phyloP scores from a whole-genome alignment of 2,888 invertebrate species.

The Andrena hattorfiana region DNA sequence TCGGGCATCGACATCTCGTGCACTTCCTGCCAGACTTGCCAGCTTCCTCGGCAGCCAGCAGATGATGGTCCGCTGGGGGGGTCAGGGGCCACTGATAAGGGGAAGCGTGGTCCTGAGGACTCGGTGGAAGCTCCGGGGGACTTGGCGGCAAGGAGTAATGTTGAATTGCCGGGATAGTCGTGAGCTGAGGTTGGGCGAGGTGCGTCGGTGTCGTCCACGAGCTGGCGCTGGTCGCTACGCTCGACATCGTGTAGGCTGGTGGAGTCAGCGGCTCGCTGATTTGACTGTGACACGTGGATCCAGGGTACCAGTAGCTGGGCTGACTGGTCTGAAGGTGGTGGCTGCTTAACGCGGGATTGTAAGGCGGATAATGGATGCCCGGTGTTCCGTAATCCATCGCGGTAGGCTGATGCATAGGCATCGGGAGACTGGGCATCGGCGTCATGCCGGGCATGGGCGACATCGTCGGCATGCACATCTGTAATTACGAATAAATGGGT shows the following conservation, averaged over 20 bases:
- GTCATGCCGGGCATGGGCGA: slow-evolving; percentile 77
- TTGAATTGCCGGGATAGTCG: slow-evolving; percentile 67
- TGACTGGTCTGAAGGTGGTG: slow-evolving; percentile 71
- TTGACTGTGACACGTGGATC: slow-evolving; percentile 68
- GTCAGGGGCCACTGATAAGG: slow-evolving; percentile 78
- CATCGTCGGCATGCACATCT: slow-evolving; percentile 79
- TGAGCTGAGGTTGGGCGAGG: slow-evolving; percentile 67
- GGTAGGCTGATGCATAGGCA: slow-evolving; percentile 76
- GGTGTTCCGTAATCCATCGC: slow-evolving; percentile 76
- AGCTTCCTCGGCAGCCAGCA: slow-evolving; percentile 59
- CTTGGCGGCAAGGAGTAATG: slow-evolving; percentile 78
- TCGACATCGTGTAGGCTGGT: slow-evolving; percentile 72
- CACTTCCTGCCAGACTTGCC: slow-evolving; percentile 86
- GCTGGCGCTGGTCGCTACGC: slow-evolving; percentile 51
- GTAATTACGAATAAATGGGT: slow-evolving; percentile 36
- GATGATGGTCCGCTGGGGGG: slow-evolving; percentile 72
- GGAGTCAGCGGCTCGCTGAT: slow-evolving; percentile 74
- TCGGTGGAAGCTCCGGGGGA: slow-evolving; percentile 74
- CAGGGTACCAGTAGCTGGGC: slow-evolving; percentile 76
- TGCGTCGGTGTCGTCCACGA: slow-evolving; percentile 72
- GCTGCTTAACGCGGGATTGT: slow-evolving; percentile 62
- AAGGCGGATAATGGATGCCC: slow-evolving; percentile 72
- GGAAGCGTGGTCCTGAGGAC: slow-evolving; percentile 69
- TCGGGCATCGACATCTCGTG: slow-evolving; percentile 93
- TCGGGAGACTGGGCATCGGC: slow-evolving; percentile 75